phyloP scores from a whole-genome alignment of 1,140 invertebrate species.

The Drosophila hydei region DNA sequence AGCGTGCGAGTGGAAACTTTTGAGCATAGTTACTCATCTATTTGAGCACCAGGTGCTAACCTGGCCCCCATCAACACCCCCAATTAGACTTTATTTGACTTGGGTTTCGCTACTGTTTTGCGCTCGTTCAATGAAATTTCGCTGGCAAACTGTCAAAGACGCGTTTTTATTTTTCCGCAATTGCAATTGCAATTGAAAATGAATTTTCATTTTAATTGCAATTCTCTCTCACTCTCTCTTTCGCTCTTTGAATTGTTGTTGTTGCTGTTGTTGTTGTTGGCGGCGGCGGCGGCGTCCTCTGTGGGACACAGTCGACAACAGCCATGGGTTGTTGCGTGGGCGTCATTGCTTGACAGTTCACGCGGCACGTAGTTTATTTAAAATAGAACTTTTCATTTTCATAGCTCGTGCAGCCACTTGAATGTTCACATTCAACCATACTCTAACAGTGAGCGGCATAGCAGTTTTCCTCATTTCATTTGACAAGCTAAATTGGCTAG shows the following conservation, averaged over 20 bases:
- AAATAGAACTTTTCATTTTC: conserved; percentile 45
- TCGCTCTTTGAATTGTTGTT: neutral
- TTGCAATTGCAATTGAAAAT: conserved; percentile 20
- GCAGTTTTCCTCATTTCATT: neutral
- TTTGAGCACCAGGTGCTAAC: conserved; percentile 9
- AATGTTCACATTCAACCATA: conserved; percentile 33
- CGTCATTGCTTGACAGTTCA: conserved; percentile 32
- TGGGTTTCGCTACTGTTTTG: conserved; percentile 14
- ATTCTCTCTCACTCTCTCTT: neutral
- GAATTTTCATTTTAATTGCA: conserved; percentile 44
- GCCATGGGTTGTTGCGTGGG: conserved; percentile 18
- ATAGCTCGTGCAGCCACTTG: conserved; percentile 33
- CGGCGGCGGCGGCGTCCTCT: neutral
- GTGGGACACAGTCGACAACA: neutral
- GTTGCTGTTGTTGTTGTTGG: neutral
- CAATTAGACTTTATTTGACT: conserved; percentile 20
- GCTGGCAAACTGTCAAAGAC: conserved; percentile 68
- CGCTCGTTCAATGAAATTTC: conserved; percentile 24
- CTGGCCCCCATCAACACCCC: conserved; percentile 5
- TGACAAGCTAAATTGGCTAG: no score
- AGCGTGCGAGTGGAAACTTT: conserved; percentile 42
- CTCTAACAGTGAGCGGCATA: conserved; percentile 7
- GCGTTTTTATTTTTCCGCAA: conserved; percentile 44
- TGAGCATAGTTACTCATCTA: conserved; percentile 18
- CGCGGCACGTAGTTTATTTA: conserved; percentile 37